A percentile compares a stretch with the other conserved stretches of the same genome.
Evolutionary conservation across 2,113 vertebrate species (phyloP).

Genomic region (Phalacrocorax carbo): DNA sequence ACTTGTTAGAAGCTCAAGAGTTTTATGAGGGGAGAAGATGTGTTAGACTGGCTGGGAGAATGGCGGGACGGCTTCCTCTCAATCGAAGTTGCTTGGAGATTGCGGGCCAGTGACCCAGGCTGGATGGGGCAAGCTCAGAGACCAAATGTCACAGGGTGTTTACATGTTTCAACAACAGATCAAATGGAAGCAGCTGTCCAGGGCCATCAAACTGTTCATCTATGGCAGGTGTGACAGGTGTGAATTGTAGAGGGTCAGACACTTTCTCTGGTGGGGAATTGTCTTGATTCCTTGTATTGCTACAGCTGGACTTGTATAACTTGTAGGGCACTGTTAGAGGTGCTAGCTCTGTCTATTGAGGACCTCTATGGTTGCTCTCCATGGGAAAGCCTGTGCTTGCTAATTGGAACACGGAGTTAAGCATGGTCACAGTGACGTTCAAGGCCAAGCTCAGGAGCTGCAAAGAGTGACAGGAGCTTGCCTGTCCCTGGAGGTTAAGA

Average conservation of each 20-base stretch:
- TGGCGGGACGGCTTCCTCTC: neutral
- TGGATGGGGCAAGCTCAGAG: neutral
- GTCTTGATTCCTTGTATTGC: neutral
- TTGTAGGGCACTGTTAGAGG: neutral
- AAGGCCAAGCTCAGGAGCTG: neutral
- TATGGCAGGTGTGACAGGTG: neutral
- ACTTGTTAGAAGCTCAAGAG: neutral
- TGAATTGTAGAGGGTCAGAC: neutral
- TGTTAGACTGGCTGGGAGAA: neutral
- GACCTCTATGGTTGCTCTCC: neutral
- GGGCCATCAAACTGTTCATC: neutral
- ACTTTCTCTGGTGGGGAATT: neutral
- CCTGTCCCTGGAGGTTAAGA: neutral
- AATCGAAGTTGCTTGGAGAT: neutral
- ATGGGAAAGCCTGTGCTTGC: neutral
- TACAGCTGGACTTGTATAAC: neutral
- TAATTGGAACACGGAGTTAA: neutral
- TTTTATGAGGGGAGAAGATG: neutral
- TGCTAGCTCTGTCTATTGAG: neutral
- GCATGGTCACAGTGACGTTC: neutral
- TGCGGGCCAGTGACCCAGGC: neutral
- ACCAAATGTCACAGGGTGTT: neutral
- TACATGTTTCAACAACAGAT: neutral
- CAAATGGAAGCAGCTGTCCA: neutral
- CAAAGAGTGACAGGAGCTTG: neutral